These are phyloP conservation scores for Villa cingulata DNA, from an alignment of 2,888 invertebrate species.

Conservation along the genomic window DNA sequence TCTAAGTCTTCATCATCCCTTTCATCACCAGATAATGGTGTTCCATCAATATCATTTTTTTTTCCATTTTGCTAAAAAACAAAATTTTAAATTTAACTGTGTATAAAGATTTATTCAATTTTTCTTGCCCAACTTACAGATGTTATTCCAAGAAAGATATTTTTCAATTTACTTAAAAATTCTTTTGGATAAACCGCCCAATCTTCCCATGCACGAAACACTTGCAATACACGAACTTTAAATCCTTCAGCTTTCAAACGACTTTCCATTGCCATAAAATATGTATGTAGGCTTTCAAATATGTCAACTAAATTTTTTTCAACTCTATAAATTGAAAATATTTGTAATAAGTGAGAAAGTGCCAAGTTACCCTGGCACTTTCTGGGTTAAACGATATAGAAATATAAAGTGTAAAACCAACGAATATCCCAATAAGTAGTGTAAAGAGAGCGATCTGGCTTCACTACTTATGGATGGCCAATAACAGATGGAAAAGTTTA, in stretches of 20 bases:
- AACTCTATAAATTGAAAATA: conserved; percentile 53
- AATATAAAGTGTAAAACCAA: too few species aligned
- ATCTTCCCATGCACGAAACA: conserved; percentile 95
- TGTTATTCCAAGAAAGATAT: conserved; percentile 72
- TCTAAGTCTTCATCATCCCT: conserved; percentile 54
- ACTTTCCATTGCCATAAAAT: conserved; percentile 63
- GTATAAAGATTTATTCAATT: background rate
- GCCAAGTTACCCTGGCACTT: too few species aligned
- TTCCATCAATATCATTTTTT: conserved; percentile 35
- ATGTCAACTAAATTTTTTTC: conserved; percentile 67
- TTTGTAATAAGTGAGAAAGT: background rate
- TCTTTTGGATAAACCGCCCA: conserved; percentile 93
- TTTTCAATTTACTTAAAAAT: conserved; percentile 73
- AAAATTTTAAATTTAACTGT: too few species aligned
- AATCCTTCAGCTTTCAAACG: conserved; percentile 92
- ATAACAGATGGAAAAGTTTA: too few species aligned
- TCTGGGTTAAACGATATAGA: too few species aligned
- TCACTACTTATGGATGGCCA: too few species aligned
- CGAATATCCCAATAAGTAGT: too few species aligned
- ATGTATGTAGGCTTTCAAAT: conserved; percentile 58
- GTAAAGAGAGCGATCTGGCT: too few species aligned
- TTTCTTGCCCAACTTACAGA: conserved; percentile 13
- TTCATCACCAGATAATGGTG: conserved; percentile 39
- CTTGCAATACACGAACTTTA: conserved; percentile 75
- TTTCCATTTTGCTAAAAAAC: conserved; percentile 20